Evolutionary conservation across 1,140 invertebrate species (phyloP).

Genomic region (Cylas formicarius): DNA sequence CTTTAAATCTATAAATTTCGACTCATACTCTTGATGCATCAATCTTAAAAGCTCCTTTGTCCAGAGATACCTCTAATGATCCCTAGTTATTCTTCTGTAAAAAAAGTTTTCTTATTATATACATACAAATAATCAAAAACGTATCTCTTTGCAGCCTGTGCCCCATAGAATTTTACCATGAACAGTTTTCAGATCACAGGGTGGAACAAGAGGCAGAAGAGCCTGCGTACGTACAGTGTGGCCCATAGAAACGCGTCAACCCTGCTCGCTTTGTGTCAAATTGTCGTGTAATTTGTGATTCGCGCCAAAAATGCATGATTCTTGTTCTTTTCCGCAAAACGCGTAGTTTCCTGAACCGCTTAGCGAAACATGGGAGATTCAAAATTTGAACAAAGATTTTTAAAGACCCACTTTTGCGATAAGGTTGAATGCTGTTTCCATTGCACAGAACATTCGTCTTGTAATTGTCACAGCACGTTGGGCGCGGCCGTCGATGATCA

Average conservation of each 20-base stretch:
- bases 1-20: background rate
- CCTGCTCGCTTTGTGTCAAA: background rate
- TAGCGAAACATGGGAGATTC: no score
- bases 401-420: no score
- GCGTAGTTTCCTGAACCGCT: no score
- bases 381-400: no score
- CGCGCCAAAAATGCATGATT: background rate
- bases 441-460: no score
- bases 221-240: slow-evolving; percentile 20
- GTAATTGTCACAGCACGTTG: no score
- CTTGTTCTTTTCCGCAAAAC: no score
- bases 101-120: background rate
- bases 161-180: slow-evolving; percentile 31
- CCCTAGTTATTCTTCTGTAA: background rate
- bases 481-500: no score
- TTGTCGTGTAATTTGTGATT: background rate
- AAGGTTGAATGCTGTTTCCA: no score
- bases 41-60: background rate
- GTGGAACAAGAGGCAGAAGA: slow-evolving; percentile 26
- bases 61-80: background rate
- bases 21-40: background rate
- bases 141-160: slow-evolving; percentile 26
- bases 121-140: background rate
- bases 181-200: slow-evolving; percentile 28
- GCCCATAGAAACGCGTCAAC: background rate